Conservation (phyloP, 2,113 vertebrate species). For the Scomber scombrus region DNA sequence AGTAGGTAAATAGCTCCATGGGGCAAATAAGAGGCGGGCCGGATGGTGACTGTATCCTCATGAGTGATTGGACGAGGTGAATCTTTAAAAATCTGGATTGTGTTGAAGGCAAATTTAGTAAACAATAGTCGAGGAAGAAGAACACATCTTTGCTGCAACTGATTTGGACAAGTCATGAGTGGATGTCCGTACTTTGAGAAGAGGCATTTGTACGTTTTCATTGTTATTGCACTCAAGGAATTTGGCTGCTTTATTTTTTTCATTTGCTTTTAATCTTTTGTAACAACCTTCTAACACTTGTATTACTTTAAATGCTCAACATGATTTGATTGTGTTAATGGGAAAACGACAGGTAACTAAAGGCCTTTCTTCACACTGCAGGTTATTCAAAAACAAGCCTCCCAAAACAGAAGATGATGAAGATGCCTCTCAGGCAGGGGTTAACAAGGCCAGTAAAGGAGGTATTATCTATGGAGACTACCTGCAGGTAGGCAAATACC, state of each 20-base stretch:
- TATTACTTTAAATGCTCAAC: neutral
- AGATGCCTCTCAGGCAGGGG: slow-evolving; percentile 88
- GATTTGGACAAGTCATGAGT: slow-evolving; percentile 85
- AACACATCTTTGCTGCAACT: slow-evolving; percentile 24
- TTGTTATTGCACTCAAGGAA: neutral
- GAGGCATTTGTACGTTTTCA: slow-evolving; percentile 87
- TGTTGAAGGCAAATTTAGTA: slow-evolving; percentile 43
- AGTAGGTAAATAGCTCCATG: slow-evolving; percentile 34
- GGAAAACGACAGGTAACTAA: slow-evolving; percentile 30
- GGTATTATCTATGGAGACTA: slow-evolving; percentile 93
- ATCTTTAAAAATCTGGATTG: slow-evolving; percentile 67
- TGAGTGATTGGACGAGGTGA: slow-evolving; percentile 73
- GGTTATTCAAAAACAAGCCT: slow-evolving; percentile 85
- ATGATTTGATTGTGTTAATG: neutral
- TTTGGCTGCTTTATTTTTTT: neutral
- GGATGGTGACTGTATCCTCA: slow-evolving; percentile 24
- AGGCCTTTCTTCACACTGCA: slow-evolving; percentile 67
- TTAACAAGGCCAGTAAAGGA: slow-evolving; percentile 92
- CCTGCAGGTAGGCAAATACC: slow-evolving; percentile 86
- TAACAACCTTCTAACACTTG: neutral
- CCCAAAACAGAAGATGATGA: slow-evolving; percentile 81
- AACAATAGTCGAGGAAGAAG: neutral
- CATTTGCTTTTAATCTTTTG: neutral
- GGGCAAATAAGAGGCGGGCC: slow-evolving; percentile 64
- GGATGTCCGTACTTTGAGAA: slow-evolving; percentile 90